phyloP scores from a whole-genome alignment of 1,140 invertebrate genomes.

The Dinothrombium tinctorium region DNA sequence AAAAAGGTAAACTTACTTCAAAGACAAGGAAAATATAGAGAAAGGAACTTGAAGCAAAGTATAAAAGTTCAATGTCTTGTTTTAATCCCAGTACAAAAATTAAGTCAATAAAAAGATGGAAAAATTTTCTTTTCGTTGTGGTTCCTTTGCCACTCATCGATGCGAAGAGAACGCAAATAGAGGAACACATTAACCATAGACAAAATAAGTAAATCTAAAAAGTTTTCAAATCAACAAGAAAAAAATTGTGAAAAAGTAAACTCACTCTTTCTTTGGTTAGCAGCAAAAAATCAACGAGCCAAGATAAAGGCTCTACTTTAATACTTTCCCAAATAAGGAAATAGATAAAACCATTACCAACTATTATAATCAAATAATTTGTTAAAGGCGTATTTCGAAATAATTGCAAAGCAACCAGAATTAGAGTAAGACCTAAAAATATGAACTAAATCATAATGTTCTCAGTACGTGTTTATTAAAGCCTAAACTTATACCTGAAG shows the following conservation, averaged over 20 bases:
- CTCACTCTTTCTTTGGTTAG: background rate
- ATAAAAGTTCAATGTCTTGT: slow-evolving; percentile 39
- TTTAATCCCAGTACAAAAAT: slow-evolving; percentile 55
- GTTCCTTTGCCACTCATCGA: too few relatives aligned
- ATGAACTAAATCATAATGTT: background rate
- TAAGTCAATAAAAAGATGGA: slow-evolving; percentile 49
- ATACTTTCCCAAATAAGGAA: background rate
- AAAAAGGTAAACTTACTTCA: slow-evolving; percentile 31
- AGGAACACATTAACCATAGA: background rate
- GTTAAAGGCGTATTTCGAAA: background rate
- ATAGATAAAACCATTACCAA: background rate
- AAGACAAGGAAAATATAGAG: slow-evolving; percentile 41
- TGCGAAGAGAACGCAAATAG: background rate
- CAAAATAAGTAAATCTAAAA: background rate
- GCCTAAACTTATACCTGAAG: background rate
- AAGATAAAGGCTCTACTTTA: background rate
- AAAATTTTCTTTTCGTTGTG: slow-evolving; percentile 45
- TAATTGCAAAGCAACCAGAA: too few relatives aligned
- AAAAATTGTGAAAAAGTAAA: background rate
- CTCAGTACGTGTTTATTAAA: background rate
- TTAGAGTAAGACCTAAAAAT: background rate
- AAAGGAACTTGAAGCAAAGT: slow-evolving; percentile 43
- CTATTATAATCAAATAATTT: background rate
- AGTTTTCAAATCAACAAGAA: too few relatives aligned
- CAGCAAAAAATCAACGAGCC: background rate